Conservation (phyloP, 1,140 invertebrate species). For the Acyrthosiphon pisum region DNA sequence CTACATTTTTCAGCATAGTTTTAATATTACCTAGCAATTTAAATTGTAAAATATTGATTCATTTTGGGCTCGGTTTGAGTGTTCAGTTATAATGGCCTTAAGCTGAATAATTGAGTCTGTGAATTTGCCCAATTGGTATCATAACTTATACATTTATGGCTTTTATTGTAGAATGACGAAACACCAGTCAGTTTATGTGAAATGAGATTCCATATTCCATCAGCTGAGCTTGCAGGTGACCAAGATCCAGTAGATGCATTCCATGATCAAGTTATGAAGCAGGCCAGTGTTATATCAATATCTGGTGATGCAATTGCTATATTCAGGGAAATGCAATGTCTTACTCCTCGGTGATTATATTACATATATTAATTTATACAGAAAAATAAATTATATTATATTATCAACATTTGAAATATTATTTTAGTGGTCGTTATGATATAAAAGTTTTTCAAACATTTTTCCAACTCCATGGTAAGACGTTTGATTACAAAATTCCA, state of each 20-base stretch:
- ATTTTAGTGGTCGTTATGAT: slow-evolving; percentile 95
- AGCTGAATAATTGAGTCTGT: background rate
- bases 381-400: slow-evolving; percentile 53
- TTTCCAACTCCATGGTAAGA: slow-evolving; percentile 99
- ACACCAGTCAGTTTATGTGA: slow-evolving; percentile 95
- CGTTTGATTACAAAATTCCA: slow-evolving; percentile 99
- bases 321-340: slow-evolving; percentile 95
- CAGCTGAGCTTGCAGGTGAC: slow-evolving; percentile 81
- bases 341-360: slow-evolving; percentile 86
- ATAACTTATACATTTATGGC: background rate
- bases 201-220: slow-evolving; percentile 96
- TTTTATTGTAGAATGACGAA: slow-evolving; percentile 88
- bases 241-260: slow-evolving; percentile 94
- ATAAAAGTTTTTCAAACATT: slow-evolving; percentile 98
- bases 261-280: slow-evolving; percentile 93
- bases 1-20: background rate
- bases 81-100: too few relatives aligned
- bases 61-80: too few relatives aligned
- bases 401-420: slow-evolving; percentile 55
- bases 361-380: background rate
- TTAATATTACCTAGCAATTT: background rate
- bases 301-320: slow-evolving; percentile 97
- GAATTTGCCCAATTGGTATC: background rate
- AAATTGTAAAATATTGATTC: too few relatives aligned
- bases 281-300: slow-evolving; percentile 96